phyloP scores from a whole-genome alignment of 2,113 vertebrate species.

The Gavialis gangeticus region DNA sequence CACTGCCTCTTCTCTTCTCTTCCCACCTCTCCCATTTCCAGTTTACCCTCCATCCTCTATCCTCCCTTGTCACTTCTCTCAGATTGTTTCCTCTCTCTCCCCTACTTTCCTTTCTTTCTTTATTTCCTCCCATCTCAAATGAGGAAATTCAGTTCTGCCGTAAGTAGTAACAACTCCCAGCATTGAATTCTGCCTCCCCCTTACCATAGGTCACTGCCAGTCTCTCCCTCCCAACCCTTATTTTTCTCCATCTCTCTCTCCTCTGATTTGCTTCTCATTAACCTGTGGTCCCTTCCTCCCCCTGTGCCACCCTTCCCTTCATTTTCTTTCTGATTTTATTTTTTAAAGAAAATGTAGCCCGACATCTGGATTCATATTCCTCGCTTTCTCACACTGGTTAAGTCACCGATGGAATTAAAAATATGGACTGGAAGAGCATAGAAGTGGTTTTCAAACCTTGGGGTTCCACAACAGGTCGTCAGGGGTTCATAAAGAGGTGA shows the following conservation, averaged over 20 bases:
- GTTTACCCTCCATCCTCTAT: neutral
- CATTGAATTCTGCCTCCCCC: neutral
- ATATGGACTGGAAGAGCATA: accelerated
- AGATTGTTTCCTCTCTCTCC: neutral
- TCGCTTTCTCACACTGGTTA: neutral
- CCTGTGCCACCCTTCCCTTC: neutral
- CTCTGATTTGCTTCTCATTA: neutral
- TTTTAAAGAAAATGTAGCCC: neutral
- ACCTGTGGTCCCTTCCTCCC: neutral
- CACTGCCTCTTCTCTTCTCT: neutral
- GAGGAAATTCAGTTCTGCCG: neutral
- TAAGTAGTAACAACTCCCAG: neutral
- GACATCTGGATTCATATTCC: constrained; percentile 25
- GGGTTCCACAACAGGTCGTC: too few relatives aligned
- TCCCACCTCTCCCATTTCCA: neutral
- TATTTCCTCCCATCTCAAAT: neutral
- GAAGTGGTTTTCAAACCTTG: neutral
- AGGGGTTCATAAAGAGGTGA: too few relatives aligned
- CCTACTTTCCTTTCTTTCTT: neutral
- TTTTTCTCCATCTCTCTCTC: neutral
- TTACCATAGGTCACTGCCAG: neutral
- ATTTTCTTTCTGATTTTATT: constrained; percentile 20
- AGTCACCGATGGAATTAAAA: neutral
- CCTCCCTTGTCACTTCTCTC: neutral
- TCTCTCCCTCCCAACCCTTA: neutral